Evolutionary conservation across 2,797 vertebrate genomes (phyloP).

Genomic region (Eupleurogrammus muticus): DNA sequence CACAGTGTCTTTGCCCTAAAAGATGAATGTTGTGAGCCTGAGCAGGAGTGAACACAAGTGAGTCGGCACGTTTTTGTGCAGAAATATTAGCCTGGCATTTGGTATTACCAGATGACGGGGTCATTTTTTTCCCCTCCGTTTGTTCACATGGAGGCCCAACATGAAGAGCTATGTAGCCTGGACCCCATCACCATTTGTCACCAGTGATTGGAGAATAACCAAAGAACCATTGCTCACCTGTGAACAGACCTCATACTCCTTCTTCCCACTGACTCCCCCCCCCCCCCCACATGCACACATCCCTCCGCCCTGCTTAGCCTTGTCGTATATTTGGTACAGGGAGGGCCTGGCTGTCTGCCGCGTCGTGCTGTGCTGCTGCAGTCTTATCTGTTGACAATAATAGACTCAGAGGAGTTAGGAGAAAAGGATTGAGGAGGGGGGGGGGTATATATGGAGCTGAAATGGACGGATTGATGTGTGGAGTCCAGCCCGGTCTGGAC

Average conservation of each 20-base stretch:
- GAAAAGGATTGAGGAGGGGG: constrained; percentile 12
- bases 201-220: constrained; percentile 48
- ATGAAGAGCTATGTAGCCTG: constrained; percentile 37
- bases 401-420: constrained; percentile 47
- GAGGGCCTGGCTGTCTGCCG: constrained; percentile 54
- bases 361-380: constrained; percentile 58
- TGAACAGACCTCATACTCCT: constrained; percentile 30
- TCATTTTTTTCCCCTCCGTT: constrained; percentile 25
- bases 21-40: constrained; percentile 15
- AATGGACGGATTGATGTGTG: constrained; percentile 18
- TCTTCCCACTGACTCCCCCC: constrained; percentile 25
- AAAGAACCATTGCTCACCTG: constrained; percentile 49
- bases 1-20: neutral
- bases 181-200: constrained; percentile 56
- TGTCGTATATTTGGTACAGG: constrained; percentile 47
- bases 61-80: constrained; percentile 18
- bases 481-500: constrained; percentile 33
- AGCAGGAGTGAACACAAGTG: constrained; percentile 27
- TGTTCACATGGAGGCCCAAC: constrained; percentile 19
- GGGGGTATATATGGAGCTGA: constrained; percentile 12
- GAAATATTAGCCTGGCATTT: constrained; percentile 32
- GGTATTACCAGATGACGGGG: constrained; percentile 31
- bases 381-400: constrained; percentile 69
- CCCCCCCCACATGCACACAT: constrained; percentile 8
- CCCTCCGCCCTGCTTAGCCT: constrained; percentile 32